Conservation (phyloP, 2,113 vertebrate species). For the Ia io region DNA sequence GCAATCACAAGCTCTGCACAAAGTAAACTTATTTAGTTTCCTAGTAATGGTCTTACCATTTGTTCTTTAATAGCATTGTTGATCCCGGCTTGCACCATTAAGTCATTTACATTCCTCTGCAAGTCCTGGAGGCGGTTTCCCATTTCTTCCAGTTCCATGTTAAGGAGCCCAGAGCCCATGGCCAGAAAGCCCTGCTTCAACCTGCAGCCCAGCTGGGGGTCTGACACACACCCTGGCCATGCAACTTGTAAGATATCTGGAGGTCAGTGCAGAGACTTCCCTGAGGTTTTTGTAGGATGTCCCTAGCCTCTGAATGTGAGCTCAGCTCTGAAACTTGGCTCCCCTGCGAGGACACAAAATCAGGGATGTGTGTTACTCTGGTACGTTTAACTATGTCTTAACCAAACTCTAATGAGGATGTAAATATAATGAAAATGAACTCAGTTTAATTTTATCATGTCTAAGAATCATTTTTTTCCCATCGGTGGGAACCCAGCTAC, state of each 20-base stretch:
- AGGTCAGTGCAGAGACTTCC: not conserved
- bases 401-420: not conserved
- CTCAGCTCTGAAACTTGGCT: not conserved
- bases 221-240: rapidly evolving
- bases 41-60: constrained; percentile 71
- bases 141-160: constrained; percentile 90
- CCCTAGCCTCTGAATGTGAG: not conserved
- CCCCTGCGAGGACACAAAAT: not conserved
- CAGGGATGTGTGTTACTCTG: not conserved
- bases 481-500: not conserved
- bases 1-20: not conserved
- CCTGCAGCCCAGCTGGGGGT: rapidly evolving
- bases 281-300: too few species aligned
- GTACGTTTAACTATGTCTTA: not conserved
- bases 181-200: not conserved
- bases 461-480: not conserved
- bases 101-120: constrained; percentile 85
- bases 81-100: constrained; percentile 90
- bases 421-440: not conserved
- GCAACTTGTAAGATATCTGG: not conserved
- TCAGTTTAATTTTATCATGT: not conserved
- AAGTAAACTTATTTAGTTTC: not conserved
- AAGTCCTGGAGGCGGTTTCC: constrained; percentile 86
- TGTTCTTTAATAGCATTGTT: constrained; percentile 64
- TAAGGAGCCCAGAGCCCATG: constrained; percentile 58